A percentile compares a stretch with the other conserved stretches of the same genome.
Conservation (phyloP, 2,888 invertebrate genomes). For the Apamea monoglypha region DNA sequence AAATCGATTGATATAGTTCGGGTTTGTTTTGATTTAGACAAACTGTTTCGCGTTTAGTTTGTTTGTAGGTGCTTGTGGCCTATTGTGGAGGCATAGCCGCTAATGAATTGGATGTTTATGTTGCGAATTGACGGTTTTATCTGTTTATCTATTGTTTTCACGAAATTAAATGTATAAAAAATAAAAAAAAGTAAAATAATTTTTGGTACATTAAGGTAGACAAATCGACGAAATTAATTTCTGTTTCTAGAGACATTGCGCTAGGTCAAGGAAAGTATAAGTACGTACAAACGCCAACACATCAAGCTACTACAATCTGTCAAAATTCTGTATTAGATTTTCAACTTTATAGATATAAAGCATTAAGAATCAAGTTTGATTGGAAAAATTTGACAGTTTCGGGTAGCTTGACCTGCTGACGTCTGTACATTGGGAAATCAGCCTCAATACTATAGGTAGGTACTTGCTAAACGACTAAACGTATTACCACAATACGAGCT, state of each 20-base stretch:
- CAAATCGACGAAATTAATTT: not conserved
- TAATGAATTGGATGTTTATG: conserved; percentile 42
- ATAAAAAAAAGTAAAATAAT: too few relatives aligned
- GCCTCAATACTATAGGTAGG: too few relatives aligned
- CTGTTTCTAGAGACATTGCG: not conserved
- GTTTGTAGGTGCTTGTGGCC: conserved; percentile 33
- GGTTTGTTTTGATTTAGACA: conserved; percentile 60
- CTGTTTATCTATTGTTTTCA: conserved; percentile 3
- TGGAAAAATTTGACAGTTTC: too few relatives aligned
- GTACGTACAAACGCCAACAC: too few relatives aligned
- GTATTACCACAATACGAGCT: not conserved
- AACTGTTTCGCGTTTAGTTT: conserved; percentile 51
- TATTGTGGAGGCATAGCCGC: conserved; percentile 6
- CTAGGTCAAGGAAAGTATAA: not conserved
- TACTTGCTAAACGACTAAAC: not conserved
- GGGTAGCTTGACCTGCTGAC: too few relatives aligned
- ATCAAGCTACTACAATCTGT: too few relatives aligned
- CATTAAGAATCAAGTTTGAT: too few relatives aligned
- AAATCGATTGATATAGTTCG: conserved; percentile 58
- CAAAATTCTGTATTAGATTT: too few relatives aligned
- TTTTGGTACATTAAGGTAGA: too few relatives aligned
- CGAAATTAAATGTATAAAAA: not conserved
- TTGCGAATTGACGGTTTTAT: conserved; percentile 24
- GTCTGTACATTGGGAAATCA: too few relatives aligned
- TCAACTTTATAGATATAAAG: too few relatives aligned